A percentile compares a stretch with the other conserved stretches of the same genome.
Evolutionary conservation across 2,113 vertebrate species (phyloP).

Genomic region (Callorhinus ursinus): DNA sequence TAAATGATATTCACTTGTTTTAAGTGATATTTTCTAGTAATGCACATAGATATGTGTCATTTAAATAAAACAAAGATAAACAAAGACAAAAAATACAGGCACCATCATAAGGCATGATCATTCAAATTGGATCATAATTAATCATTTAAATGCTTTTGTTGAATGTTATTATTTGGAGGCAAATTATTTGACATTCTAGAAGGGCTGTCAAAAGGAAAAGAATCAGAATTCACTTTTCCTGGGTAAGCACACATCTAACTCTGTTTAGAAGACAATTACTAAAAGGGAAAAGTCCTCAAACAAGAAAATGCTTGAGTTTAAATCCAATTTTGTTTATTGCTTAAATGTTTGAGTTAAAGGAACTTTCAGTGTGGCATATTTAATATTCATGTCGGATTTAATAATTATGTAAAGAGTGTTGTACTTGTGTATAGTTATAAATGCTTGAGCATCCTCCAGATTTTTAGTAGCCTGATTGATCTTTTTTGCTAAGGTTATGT

Average conservation of each 20-base stretch:
- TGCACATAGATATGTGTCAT: not conserved
- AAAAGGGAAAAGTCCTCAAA: not conserved
- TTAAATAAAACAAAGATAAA: not conserved
- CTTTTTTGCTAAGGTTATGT: not conserved
- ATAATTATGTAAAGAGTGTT: not conserved
- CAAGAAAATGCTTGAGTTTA: not conserved
- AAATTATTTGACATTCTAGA: not conserved
- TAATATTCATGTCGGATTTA: not conserved
- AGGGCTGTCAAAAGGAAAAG: not conserved
- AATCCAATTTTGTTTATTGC: not conserved
- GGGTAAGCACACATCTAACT: not conserved
- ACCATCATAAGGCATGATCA: not conserved
- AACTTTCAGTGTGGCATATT: not conserved
- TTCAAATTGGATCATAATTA: not conserved
- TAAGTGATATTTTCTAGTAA: not conserved
- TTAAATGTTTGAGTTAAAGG: slow-evolving; percentile 18
- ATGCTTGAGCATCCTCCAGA: not conserved
- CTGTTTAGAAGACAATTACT: not conserved
- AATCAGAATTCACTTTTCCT: not conserved
- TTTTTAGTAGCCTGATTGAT: not conserved
- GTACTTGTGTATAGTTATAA: not conserved
- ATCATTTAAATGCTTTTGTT: not conserved
- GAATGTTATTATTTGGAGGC: not conserved
- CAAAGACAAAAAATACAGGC: not conserved
- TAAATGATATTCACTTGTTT: not conserved